Conservation (phyloP, 1,140 invertebrate genomes). For the Polyergus mexicanus region DNA sequence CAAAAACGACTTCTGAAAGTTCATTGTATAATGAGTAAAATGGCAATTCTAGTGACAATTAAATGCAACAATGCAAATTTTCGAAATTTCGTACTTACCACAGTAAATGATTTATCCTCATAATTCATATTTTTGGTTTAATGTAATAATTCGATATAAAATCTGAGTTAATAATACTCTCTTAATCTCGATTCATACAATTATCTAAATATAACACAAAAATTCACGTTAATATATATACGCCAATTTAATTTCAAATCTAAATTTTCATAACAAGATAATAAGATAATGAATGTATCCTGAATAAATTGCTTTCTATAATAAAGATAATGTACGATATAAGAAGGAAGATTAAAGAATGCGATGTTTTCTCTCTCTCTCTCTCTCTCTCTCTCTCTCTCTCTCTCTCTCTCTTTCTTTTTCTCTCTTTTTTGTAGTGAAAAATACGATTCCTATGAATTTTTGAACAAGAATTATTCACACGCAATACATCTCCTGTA, state of each 20-base stretch:
- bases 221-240: neutral
- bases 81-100: slow-evolving; percentile 10
- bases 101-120: neutral
- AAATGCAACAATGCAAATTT: neutral
- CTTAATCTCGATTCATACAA: neutral
- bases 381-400: neutral
- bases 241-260: neutral
- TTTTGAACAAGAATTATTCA: neutral
- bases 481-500: neutral
- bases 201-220: neutral
- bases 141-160: neutral
- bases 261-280: neutral
- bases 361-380: neutral
- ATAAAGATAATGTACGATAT: neutral
- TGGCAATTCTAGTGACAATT: slow-evolving; percentile 25
- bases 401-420: too few species aligned
- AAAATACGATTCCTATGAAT: neutral
- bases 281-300: neutral
- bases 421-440: neutral
- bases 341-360: neutral
- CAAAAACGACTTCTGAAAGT: slow-evolving; percentile 25
- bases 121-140: neutral
- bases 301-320: neutral
- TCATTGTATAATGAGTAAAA: slow-evolving; percentile 14
- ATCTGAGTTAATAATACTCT: neutral